Conservation (phyloP, 2,888 invertebrate species). For the Standfussiana lucernea region DNA sequence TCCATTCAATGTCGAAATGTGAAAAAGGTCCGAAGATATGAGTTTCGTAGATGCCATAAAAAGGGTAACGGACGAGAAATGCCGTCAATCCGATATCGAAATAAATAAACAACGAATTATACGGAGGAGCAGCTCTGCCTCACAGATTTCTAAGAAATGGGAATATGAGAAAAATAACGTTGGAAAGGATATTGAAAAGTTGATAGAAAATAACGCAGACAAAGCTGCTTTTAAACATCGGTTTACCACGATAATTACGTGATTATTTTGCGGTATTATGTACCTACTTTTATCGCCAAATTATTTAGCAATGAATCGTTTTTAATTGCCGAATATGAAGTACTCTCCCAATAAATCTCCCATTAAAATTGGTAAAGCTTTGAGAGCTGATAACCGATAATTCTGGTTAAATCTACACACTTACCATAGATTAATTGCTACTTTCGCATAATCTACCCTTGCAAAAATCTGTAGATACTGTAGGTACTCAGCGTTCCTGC, state of each 20-base stretch:
- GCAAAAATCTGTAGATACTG: background rate
- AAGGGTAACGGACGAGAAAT: constrained; percentile 67
- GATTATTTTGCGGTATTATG: constrained; percentile 14
- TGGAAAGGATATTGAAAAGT: constrained; percentile 28
- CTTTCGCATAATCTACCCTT: background rate
- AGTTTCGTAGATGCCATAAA: constrained; percentile 71
- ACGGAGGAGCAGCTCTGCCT: constrained; percentile 47
- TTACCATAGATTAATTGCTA: constrained; percentile 11
- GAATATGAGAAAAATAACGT: constrained; percentile 15
- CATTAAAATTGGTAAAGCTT: constrained; percentile 41
- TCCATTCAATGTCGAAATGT: constrained; percentile 59
- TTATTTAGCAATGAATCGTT: constrained; percentile 38
- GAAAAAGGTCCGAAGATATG: constrained; percentile 68
- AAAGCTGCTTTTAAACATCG: background rate
- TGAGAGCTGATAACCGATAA: constrained; percentile 12
- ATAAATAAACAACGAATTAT: constrained; percentile 71
- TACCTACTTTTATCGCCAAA: constrained; percentile 8
- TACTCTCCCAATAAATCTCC: constrained; percentile 25
- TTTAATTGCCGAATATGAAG: constrained; percentile 34
- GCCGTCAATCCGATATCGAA: constrained; percentile 70
- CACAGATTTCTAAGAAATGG: constrained; percentile 31
- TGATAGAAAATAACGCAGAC: constrained; percentile 10
- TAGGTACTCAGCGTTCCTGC: background rate
- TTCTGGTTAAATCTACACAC: constrained; percentile 21
- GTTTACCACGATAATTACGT: background rate